Evolutionary conservation across 2,113 vertebrate genomes (phyloP).

Genomic region (Scomber scombrus): DNA sequence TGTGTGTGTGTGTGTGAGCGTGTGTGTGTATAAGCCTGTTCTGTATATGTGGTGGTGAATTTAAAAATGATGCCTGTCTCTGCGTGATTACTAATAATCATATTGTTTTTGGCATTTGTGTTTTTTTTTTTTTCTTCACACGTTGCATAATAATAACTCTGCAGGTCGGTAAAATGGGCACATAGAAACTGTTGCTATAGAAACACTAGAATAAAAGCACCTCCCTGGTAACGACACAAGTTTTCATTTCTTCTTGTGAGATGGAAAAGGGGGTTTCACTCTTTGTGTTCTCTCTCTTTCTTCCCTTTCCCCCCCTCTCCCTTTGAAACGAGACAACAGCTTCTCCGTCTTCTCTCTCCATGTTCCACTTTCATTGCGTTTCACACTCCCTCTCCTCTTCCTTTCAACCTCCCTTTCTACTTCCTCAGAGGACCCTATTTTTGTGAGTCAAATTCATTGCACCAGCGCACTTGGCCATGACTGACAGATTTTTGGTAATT

Average conservation of each 20-base stretch:
- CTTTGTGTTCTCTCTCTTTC: constrained; percentile 47
- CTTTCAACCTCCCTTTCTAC: constrained; percentile 42
- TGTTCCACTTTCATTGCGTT: constrained; percentile 63
- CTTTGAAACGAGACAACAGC: constrained; percentile 64
- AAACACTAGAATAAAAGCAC: constrained; percentile 79
- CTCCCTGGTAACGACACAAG: constrained; percentile 79
- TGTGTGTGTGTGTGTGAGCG: too few relatives aligned
- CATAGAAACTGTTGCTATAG: constrained; percentile 81
- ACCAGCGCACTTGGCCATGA: constrained; percentile 46
- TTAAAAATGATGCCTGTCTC: constrained; percentile 11
- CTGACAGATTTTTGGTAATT: constrained; percentile 61
- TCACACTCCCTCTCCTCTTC: constrained; percentile 43
- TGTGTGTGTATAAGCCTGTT: neutral
- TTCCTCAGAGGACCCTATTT: constrained; percentile 54
- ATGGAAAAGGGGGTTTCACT: constrained; percentile 64
- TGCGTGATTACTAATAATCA: constrained; percentile 62
- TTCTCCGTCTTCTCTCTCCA: constrained; percentile 46
- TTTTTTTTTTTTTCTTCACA: constrained; percentile 35
- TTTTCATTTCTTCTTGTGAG: constrained; percentile 75
- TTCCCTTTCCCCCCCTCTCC: constrained; percentile 1
- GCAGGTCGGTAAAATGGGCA: constrained; percentile 75
- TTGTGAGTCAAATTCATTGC: constrained; percentile 57
- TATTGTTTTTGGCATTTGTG: constrained; percentile 55
- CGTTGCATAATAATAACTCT: constrained; percentile 74
- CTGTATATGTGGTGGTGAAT: constrained; percentile 3